Evolutionary conservation across 2,113 vertebrate genomes (phyloP).

Genomic region (Ploceus nigricollis): DNA sequence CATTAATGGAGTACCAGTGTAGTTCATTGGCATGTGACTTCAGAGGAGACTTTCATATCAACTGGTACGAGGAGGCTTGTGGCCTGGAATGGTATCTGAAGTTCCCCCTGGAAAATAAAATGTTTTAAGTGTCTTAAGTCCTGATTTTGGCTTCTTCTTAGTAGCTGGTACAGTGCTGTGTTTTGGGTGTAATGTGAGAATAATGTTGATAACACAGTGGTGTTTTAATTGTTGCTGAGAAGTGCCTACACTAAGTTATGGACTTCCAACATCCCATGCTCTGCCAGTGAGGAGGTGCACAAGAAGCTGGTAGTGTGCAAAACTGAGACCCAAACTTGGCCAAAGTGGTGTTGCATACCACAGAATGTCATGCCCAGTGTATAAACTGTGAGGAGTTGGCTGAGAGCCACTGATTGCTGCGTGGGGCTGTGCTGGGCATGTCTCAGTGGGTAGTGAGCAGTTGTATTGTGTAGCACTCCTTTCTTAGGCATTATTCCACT

Average conservation of each 20-base stretch:
- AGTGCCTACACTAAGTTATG: neutral
- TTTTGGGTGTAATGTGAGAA: neutral
- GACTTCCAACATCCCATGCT: neutral
- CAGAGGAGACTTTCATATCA: neutral
- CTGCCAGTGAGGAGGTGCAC: neutral
- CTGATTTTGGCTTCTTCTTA: neutral
- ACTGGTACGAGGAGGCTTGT: neutral
- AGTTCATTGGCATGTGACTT: neutral
- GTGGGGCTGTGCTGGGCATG: neutral
- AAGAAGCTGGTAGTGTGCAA: neutral
- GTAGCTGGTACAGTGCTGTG: neutral
- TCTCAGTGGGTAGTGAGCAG: neutral
- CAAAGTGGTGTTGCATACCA: neutral
- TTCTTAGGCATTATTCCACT: neutral
- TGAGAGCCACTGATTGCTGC: neutral
- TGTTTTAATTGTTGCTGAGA: neutral
- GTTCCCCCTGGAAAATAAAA: neutral
- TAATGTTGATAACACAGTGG: neutral
- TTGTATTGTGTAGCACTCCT: neutral
- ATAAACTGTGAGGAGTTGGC: neutral
- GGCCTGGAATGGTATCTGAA: neutral
- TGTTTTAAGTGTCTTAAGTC: neutral
- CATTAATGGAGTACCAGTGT: neutral
- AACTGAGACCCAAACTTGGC: neutral
- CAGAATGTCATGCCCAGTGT: neutral